These are phyloP conservation scores for Ctenopoma kingsleyae DNA, from an alignment of 2,797 vertebrate genomes.

Conservation along the genomic window DNA sequence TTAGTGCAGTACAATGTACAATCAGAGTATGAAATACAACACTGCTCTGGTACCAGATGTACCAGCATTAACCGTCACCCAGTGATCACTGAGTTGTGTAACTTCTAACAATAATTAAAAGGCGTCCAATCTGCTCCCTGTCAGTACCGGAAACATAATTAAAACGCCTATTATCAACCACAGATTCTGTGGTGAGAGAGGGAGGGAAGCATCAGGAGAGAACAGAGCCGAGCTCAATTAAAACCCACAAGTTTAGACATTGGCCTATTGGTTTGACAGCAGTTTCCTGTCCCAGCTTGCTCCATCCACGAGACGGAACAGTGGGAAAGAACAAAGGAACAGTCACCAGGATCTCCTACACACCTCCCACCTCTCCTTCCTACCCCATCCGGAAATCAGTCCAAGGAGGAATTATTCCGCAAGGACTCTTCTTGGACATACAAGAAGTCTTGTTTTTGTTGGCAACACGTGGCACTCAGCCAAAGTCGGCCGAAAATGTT, in stretches of 20 bases:
- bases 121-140: constrained; percentile 64
- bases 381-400: constrained; percentile 60
- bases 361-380: constrained; percentile 37
- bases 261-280: constrained; percentile 66
- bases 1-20: constrained; percentile 41
- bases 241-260: constrained; percentile 83
- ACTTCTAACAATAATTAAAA: constrained; percentile 79
- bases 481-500: constrained; percentile 37
- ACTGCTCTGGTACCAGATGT: constrained; percentile 52
- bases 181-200: constrained; percentile 43
- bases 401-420: constrained; percentile 54
- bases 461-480: constrained; percentile 43
- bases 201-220: constrained; percentile 43
- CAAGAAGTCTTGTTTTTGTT: constrained; percentile 39
- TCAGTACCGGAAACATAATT: constrained; percentile 71
- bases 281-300: constrained; percentile 83
- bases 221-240: constrained; percentile 77
- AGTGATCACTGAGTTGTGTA: constrained; percentile 65
- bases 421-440: constrained; percentile 40
- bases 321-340: constrained; percentile 81
- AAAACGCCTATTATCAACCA: constrained; percentile 66
- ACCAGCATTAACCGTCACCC: constrained; percentile 59
- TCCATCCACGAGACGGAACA: constrained; percentile 75
- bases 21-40: constrained; percentile 53
- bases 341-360: constrained; percentile 72